Percentiles rank a stretch among this genome's conserved stretches.
phyloP scores from a whole-genome alignment of 2,113 vertebrate species.

The Nerophis ophidion region DNA sequence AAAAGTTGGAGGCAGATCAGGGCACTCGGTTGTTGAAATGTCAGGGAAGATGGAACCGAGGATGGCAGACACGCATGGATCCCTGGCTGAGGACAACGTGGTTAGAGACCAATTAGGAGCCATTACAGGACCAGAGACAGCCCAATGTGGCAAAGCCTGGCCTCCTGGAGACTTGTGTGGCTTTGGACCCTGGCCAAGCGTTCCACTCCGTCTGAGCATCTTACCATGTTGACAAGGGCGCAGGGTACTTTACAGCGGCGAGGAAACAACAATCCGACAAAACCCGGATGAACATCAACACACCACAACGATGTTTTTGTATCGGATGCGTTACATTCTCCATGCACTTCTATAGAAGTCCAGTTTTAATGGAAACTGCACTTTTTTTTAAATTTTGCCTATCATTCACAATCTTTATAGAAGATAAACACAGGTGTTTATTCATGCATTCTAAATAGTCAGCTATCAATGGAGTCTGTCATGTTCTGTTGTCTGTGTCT shows the following conservation, averaged over 20 bases:
- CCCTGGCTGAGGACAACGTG: not conserved
- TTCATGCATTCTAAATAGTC: too few relatives aligned
- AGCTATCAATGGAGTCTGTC: too few relatives aligned
- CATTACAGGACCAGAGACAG: slow-evolving; percentile 19
- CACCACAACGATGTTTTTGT: not conserved
- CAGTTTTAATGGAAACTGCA: too few relatives aligned
- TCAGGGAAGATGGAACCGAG: not conserved
- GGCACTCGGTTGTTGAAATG: not conserved
- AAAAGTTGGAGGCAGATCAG: not conserved
- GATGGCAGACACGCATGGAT: not conserved
- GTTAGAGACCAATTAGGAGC: too few relatives aligned
- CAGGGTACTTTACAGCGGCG: slow-evolving; percentile 17
- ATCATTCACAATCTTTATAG: too few relatives aligned
- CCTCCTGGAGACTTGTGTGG: not conserved
- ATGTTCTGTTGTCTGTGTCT: too few relatives aligned
- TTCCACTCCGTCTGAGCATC: slow-evolving; percentile 43
- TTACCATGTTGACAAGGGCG: slow-evolving; percentile 45
- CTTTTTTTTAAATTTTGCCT: too few relatives aligned
- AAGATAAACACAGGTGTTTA: too few relatives aligned
- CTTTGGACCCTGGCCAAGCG: slow-evolving; percentile 43
- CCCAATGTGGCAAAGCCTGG: slow-evolving; percentile 1
- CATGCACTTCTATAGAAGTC: too few relatives aligned
- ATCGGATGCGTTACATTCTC: too few relatives aligned
- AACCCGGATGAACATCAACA: not conserved
- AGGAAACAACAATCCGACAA: slow-evolving; percentile 3